These are phyloP conservation scores for Alloplasta piceator DNA, from an alignment of 2,888 invertebrate species.

Conservation along the genomic window DNA sequence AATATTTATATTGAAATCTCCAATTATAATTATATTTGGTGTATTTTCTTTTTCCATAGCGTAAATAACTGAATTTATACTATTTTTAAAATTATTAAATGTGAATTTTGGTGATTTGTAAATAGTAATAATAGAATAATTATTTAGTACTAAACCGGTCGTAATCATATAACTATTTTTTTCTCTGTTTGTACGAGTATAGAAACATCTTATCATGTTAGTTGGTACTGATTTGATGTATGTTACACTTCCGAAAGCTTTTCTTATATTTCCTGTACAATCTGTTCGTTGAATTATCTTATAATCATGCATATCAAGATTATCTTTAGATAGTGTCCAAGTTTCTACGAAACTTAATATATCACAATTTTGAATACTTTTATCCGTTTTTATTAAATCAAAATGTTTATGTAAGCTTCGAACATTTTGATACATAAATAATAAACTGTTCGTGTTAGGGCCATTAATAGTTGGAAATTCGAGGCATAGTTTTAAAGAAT, in stretches of 20 bases:
- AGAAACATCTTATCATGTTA: not conserved
- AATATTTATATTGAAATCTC: no score
- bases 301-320: constrained; percentile 32
- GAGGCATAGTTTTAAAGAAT: constrained; percentile 4
- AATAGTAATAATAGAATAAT: no score
- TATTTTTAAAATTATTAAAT: no score
- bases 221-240: constrained; percentile 12
- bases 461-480: constrained; percentile 16
- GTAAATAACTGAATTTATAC: no score
- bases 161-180: no score
- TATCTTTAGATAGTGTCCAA: constrained; percentile 28
- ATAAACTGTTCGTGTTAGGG: not conserved
- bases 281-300: constrained; percentile 29
- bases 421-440: not conserved
- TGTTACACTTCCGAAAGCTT: constrained; percentile 30
- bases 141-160: no score
- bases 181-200: no score
- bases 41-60: no score
- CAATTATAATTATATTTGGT: no score
- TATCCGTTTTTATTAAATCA: constrained; percentile 11
- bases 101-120: no score
- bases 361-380: constrained; percentile 21
- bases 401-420: constrained; percentile 30
- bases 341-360: constrained; percentile 37
- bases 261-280: constrained; percentile 18